phyloP scores from a whole-genome alignment of 2,888 invertebrate genomes.

The Synanthedon andrenaeformis region DNA sequence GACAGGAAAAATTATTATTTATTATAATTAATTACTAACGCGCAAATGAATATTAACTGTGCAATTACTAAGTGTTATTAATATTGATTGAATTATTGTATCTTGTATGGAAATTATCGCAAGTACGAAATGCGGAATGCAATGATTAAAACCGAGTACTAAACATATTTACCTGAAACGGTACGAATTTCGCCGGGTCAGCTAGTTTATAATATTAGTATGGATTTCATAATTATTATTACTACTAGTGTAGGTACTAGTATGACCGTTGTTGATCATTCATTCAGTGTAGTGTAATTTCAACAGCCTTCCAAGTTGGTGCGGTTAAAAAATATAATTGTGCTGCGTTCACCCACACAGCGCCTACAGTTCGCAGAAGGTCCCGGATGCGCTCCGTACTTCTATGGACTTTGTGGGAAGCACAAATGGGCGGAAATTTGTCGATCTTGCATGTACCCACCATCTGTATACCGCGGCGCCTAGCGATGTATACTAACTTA shows the following conservation, averaged over 20 bases:
- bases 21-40: not conserved
- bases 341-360: conserved; percentile 36
- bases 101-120: no score
- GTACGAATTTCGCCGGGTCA: no score
- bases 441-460: conserved; percentile 14
- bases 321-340: conserved; percentile 44
- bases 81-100: no score
- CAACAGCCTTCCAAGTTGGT: not conserved
- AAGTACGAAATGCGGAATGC: no score
- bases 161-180: no score
- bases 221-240: no score
- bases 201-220: no score
- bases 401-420: conserved; percentile 54
- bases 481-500: conserved; percentile 20
- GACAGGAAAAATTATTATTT: not conserved
- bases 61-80: no score
- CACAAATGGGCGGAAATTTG: conserved; percentile 55
- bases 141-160: no score
- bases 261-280: no score
- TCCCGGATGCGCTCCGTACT: conserved; percentile 18
- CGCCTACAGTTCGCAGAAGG: conserved; percentile 61
- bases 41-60: no score
- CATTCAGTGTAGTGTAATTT: no score
- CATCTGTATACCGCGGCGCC: conserved; percentile 50
- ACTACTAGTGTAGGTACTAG: not conserved